Evolutionary conservation across 2,888 invertebrate genomes (phyloP), one percentile per base, ranked within the genome.

Genomic region (Drosophila fulvimacula): DNA sequence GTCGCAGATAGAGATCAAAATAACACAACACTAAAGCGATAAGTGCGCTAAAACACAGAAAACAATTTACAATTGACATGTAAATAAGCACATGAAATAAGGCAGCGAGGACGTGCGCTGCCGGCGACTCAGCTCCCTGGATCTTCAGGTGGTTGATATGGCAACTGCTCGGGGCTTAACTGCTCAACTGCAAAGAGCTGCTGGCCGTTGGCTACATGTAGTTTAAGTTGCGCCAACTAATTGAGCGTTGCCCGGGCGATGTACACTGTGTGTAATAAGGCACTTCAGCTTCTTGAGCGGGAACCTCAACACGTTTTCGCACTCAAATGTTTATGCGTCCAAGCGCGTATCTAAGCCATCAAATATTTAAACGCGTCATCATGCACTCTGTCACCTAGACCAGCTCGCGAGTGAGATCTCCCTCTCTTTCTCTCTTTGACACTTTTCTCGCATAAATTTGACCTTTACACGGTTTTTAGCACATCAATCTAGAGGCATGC

Each of bases 11-110:
- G 42, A 59, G 30, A 66, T 59, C 68, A 52, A 68, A 77, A 82
- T 64, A 73, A 69, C 79, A 79, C 62, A 72, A 64, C 83, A 78
- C 80, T 79, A 81, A 84, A 83, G 87, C 74, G 87, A 83, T 77
- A 81, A 86, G 84, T 84, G 82, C 70, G 66, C 70, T 46, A 74
- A 74, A 84, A 84, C 87, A 87, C 62, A 81, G 42, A 73, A 86
- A 87, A 84, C 84, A 88, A 87, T 87, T 89, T 85, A 83, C 76
- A 81, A 75, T 79, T 83, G 84, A 84, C 86, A 87, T 81, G 83
- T 82, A 79, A 82, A 78, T 81, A 83, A 74, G 69, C 65, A 34
- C 27, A 36, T 6, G 48, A 24, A 30, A n/a, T n/a, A n/a, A n/a
- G n/a, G n/a, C n/a, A n/a, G 17, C 24, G 11, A 17, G 53, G 34